These are phyloP conservation scores for Siniperca undulata DNA, from an alignment of 2,797 vertebrate species.

Conservation along the genomic window DNA sequence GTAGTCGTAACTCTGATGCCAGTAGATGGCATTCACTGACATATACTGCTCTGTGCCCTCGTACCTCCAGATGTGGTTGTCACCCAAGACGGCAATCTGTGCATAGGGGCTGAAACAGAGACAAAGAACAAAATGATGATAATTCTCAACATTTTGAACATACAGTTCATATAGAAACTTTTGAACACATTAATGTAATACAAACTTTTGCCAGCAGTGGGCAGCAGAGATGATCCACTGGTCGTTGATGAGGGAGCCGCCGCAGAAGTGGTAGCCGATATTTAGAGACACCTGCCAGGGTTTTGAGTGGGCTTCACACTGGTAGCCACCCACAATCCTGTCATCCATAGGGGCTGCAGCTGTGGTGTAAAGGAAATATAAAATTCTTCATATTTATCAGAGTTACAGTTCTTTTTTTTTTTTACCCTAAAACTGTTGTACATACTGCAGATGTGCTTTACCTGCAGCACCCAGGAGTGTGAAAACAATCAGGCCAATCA, in stretches of 20 bases:
- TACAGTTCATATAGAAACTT: neutral
- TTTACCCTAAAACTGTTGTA: neutral
- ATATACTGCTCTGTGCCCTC: constrained; percentile 83
- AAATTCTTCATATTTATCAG: neutral
- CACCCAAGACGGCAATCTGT: constrained; percentile 78
- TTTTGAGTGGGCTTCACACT: constrained; percentile 72
- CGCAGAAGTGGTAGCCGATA: constrained; percentile 78
- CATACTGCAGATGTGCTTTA: constrained; percentile 58
- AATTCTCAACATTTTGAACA: neutral
- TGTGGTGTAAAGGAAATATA: constrained; percentile 46
- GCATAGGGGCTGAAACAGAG: constrained; percentile 65
- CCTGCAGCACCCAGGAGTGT: constrained; percentile 80
- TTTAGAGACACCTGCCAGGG: constrained; percentile 85
- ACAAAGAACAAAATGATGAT: neutral
- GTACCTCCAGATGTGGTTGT: constrained; percentile 81
- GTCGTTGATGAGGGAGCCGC: constrained; percentile 84
- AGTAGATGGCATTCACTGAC: constrained; percentile 83
- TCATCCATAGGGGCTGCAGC: constrained; percentile 78
- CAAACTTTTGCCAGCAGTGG: constrained; percentile 85
- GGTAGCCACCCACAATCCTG: constrained; percentile 83
- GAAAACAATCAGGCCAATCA: constrained; percentile 78
- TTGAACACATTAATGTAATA: constrained; percentile 24
- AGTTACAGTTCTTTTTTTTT: neutral
- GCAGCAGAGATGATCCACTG: constrained; percentile 85
- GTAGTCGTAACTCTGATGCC: constrained; percentile 83